A percentile compares a stretch with the other conserved stretches of the same genome.
Conservation (phyloP, 2,113 vertebrate genomes). For the Poicephalus gulielmi region DNA sequence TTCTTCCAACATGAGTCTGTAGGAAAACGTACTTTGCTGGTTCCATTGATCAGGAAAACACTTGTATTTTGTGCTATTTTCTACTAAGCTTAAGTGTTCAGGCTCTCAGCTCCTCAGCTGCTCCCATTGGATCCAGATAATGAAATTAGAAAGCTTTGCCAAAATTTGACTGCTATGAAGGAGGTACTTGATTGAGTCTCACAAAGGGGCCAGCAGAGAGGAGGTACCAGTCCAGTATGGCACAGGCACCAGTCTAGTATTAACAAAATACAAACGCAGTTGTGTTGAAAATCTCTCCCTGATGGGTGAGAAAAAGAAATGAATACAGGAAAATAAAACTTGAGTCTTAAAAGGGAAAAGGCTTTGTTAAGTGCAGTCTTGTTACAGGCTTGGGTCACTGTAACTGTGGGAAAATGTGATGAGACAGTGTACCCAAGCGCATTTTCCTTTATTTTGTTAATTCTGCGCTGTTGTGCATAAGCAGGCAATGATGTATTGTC, state of each 20-base stretch:
- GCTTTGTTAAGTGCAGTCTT: background rate
- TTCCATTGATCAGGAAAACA: background rate
- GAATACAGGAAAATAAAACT: constrained; percentile 17
- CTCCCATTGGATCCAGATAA: background rate
- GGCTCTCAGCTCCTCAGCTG: background rate
- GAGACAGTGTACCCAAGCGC: background rate
- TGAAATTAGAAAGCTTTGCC: background rate
- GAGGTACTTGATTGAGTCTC: background rate
- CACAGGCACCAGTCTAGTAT: background rate
- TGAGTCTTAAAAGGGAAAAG: background rate
- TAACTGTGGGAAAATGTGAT: constrained; percentile 54
- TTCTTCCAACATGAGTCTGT: background rate
- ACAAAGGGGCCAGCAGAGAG: background rate
- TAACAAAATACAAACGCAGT: background rate
- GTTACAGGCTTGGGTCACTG: background rate
- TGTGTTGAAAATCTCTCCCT: constrained; percentile 7
- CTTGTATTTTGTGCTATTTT: background rate
- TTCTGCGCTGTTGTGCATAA: constrained; percentile 21
- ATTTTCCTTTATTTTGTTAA: constrained; percentile 6
- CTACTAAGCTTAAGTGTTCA: background rate
- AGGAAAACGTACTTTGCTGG: background rate
- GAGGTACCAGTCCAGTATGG: background rate
- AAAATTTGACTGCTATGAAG: background rate
- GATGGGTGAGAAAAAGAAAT: constrained; percentile 6
- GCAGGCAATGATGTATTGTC: constrained; percentile 58